phyloP scores from a whole-genome alignment of 2,113 vertebrate genomes.

The Aphelocoma coerulescens region DNA sequence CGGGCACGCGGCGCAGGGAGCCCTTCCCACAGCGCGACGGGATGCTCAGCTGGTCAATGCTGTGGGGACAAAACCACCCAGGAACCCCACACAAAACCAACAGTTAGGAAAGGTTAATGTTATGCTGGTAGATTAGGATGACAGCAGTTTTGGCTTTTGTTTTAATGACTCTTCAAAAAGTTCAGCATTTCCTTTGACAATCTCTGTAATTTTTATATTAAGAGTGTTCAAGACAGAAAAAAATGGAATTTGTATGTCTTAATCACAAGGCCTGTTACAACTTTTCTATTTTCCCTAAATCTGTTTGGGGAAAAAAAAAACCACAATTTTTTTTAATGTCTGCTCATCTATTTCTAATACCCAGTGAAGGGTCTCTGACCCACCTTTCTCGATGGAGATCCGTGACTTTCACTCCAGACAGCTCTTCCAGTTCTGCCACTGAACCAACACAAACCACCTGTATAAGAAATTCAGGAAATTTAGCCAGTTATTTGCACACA shows the following conservation, averaged over 20 bases:
- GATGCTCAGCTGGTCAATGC: conserved; percentile 85
- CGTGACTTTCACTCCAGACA: conserved; percentile 83
- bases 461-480: neutral
- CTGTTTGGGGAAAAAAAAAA: rapidly evolving
- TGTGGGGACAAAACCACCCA: conserved; percentile 17
- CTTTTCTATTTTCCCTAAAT: neutral
- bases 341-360: neutral
- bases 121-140: rapidly evolving
- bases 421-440: conserved; percentile 86
- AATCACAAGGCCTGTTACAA: neutral
- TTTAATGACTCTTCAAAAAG: neutral
- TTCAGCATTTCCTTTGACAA: neutral
- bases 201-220: neutral
- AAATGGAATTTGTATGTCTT: neutral
- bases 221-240: neutral
- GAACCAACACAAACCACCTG: conserved; percentile 95
- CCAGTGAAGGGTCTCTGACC: neutral
- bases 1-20: conserved; percentile 77
- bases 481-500: neutral
- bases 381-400: conserved; percentile 97
- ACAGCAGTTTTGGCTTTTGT: neutral
- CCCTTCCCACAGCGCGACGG: conserved; percentile 88
- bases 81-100: neutral
- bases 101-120: rapidly evolving
- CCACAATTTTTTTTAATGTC: rapidly evolving